These are phyloP conservation scores for Nycticorax nycticorax DNA, from an alignment of 2,113 vertebrate genomes.

Conservation along the genomic window DNA sequence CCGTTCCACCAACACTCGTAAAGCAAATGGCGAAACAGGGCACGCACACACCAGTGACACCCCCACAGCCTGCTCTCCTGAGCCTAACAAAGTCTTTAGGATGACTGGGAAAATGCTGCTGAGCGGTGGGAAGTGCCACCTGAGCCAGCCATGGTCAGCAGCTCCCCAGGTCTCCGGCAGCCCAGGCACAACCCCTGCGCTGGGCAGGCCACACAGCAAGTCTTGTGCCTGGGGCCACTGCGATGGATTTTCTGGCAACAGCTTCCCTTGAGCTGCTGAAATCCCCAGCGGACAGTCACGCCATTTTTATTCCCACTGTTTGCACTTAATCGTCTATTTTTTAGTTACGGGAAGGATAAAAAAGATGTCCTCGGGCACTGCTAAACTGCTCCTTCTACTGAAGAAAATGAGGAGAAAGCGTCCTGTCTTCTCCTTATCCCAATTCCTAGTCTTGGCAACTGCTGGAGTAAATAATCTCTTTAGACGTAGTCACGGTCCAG, in stretches of 20 bases:
- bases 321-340: no score
- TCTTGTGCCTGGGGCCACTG: neutral
- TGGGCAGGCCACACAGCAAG: neutral
- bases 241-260: neutral
- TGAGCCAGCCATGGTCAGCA: neutral
- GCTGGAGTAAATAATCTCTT: neutral
- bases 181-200: fast-evolving
- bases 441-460: neutral
- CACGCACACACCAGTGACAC: fast-evolving
- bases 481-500: neutral
- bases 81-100: neutral
- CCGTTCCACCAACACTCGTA: neutral
- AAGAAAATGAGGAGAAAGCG: neutral
- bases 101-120: neutral
- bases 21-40: neutral
- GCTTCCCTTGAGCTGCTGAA: neutral
- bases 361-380: neutral
- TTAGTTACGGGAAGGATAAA: neutral
- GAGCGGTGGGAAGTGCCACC: neutral
- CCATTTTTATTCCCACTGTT: neutral
- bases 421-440: neutral
- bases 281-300: no score
- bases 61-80: neutral
- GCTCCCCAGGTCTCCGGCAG: neutral
- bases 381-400: neutral